A percentile compares a stretch with the other conserved stretches of the same genome.
Evolutionary conservation across 2,888 invertebrate genomes (phyloP).

Genomic region (Vandiemenella viatica): DNA sequence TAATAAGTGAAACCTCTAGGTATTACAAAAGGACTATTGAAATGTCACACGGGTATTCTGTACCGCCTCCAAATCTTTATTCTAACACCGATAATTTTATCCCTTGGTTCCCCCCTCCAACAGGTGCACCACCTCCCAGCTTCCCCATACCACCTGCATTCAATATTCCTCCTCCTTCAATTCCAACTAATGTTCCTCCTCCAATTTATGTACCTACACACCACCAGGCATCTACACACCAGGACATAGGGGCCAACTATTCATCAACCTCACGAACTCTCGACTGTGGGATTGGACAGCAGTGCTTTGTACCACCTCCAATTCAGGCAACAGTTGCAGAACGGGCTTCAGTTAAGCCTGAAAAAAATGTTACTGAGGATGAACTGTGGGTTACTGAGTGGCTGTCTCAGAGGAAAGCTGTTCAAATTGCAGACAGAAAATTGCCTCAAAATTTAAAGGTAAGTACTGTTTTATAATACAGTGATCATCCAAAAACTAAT

Average conservation of each 20-base stretch:
- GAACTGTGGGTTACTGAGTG: background rate
- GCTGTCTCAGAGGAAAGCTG: background rate
- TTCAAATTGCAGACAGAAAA: background rate
- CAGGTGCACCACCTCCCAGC: background rate
- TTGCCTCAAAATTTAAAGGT: background rate
- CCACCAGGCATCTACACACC: background rate
- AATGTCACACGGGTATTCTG: too few relatives aligned
- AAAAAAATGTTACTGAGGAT: too few relatives aligned
- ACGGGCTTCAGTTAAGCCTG: too few relatives aligned
- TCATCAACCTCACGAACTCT: too few relatives aligned
- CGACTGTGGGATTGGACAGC: too few relatives aligned
- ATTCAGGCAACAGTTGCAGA: too few relatives aligned
- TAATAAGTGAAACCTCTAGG: too few relatives aligned
- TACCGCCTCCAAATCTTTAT: background rate
- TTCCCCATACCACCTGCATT: slow-evolving; percentile 21
- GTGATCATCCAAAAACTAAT: too few relatives aligned
- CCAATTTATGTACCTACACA: background rate
- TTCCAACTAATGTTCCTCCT: background rate
- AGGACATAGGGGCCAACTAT: too few relatives aligned
- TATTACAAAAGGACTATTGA: background rate
- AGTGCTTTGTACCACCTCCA: too few relatives aligned
- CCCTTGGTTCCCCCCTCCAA: background rate
- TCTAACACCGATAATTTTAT: background rate
- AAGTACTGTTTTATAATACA: background rate
- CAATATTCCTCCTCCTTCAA: slow-evolving; percentile 20